A percentile compares a stretch with the other conserved stretches of the same genome.
Evolutionary conservation across 2,888 invertebrate genomes (phyloP).

Genomic region (Apeira syringaria): DNA sequence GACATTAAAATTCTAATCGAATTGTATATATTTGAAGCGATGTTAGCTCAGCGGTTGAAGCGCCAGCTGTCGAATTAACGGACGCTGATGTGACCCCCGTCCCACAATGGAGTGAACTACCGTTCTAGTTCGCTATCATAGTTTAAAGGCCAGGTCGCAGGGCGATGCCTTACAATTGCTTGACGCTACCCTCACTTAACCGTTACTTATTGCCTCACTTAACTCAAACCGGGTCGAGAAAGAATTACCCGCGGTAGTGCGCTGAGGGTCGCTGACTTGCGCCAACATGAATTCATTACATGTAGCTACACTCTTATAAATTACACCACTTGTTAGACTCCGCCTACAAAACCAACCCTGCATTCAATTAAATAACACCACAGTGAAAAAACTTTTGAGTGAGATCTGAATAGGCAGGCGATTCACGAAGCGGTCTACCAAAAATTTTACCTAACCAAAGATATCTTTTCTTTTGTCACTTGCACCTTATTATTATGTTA

Average conservation of each 20-base stretch:
- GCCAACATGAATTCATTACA: slow-evolving; percentile 49
- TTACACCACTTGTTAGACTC: slow-evolving; percentile 30
- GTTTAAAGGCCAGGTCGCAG: slow-evolving; percentile 29
- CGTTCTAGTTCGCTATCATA: slow-evolving; percentile 9
- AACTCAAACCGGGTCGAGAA: slow-evolving; percentile 61
- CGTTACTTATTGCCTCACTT: slow-evolving; percentile 69
- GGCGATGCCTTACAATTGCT: slow-evolving; percentile 65
- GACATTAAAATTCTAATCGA: too few relatives aligned
- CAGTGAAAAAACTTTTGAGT: too few relatives aligned
- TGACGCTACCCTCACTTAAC: slow-evolving; percentile 65
- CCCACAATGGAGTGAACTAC: too few relatives aligned
- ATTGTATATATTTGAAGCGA: too few relatives aligned
- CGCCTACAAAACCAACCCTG: slow-evolving; percentile 29
- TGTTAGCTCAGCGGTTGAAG: too few relatives aligned
- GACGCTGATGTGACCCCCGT: too few relatives aligned
- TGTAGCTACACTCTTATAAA: slow-evolving; percentile 26
- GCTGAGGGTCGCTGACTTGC: slow-evolving; percentile 41
- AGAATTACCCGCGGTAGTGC: slow-evolving; percentile 55
- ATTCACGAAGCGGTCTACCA: too few relatives aligned
- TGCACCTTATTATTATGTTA: too few relatives aligned
- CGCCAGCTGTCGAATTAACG: too few relatives aligned
- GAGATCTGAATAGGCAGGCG: too few relatives aligned
- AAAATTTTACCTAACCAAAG: too few relatives aligned
- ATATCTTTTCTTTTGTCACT: too few relatives aligned
- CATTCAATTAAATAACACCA: slow-evolving; percentile 2